These are phyloP conservation scores for Xyrauchen texanus DNA, from an alignment of 2,113 vertebrate species.

Conservation along the genomic window DNA sequence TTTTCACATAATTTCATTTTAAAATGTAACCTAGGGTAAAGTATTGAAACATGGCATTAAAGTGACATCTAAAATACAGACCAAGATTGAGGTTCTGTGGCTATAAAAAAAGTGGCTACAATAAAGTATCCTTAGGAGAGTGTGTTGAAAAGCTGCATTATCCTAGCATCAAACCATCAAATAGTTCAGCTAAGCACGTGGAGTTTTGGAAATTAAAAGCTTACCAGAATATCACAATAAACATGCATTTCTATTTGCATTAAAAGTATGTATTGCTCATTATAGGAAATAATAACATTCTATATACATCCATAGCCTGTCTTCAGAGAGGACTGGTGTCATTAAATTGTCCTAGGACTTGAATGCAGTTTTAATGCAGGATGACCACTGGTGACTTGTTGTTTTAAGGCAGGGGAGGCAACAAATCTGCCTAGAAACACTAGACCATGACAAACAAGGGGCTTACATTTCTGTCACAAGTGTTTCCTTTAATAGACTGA, in stretches of 20 bases:
- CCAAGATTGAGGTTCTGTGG: too few relatives aligned
- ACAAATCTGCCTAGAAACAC: background rate
- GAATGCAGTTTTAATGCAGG: slow-evolving; percentile 38
- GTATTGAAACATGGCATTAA: too few relatives aligned
- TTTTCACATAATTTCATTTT: too few relatives aligned
- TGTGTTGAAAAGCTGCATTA: too few relatives aligned
- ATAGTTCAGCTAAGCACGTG: background rate
- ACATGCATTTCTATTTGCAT: background rate
- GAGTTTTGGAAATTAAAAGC: background rate
- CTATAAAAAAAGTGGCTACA: too few relatives aligned
- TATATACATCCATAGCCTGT: slow-evolving; percentile 11
- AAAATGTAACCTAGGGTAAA: too few relatives aligned
- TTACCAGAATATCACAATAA: background rate
- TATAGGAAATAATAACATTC: slow-evolving; percentile 30
- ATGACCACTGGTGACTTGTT: slow-evolving; percentile 14
- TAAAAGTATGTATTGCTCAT: background rate
- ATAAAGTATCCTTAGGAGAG: too few relatives aligned
- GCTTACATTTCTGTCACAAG: background rate
- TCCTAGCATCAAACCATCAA: too few relatives aligned
- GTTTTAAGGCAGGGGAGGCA: background rate
- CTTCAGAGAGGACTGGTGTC: slow-evolving; percentile 1
- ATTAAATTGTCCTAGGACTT: slow-evolving; percentile 21
- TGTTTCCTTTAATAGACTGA: background rate
- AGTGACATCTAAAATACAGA: too few relatives aligned
- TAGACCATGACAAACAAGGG: background rate